These are phyloP conservation scores for Lemur catta DNA, from an alignment of 2,797 vertebrate species.

Conservation along the genomic window DNA sequence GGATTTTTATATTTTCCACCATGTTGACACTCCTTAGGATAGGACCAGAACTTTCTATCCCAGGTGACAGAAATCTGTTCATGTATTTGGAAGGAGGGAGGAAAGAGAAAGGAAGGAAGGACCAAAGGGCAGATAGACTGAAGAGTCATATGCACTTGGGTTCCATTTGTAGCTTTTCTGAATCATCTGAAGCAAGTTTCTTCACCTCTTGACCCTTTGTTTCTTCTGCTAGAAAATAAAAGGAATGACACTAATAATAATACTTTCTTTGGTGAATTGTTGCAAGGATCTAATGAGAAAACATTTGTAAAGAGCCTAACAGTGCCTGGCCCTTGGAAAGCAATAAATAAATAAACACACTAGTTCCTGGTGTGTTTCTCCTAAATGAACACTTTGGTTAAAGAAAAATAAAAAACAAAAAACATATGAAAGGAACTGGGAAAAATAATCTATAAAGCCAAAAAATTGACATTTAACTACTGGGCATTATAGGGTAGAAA, in stretches of 20 bases:
- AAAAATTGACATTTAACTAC: background rate
- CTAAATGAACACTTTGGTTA: conserved; percentile 10
- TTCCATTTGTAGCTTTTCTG: background rate
- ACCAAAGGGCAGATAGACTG: background rate
- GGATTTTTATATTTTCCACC: no score
- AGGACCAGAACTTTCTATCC: background rate
- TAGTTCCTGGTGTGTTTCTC: background rate
- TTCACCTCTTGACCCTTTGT: background rate
- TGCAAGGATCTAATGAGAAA: conserved; percentile 3
- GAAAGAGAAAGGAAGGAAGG: background rate
- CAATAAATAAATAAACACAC: background rate
- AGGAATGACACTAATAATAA: background rate
- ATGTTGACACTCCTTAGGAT: background rate
- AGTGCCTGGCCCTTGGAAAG: background rate
- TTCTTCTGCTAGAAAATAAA: background rate
- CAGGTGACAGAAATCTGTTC: background rate
- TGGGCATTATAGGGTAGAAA: background rate
- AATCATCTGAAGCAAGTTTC: background rate
- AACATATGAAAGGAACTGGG: background rate
- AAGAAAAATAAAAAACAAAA: conserved; percentile 18
- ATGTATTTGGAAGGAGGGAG: background rate
- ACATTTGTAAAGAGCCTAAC: background rate
- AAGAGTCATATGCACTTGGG: no score
- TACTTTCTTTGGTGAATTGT: background rate
- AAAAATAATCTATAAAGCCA: background rate